These are phyloP conservation scores for Teleiodes luculella DNA, from an alignment of 2,888 invertebrate genomes.

Conservation along the genomic window DNA sequence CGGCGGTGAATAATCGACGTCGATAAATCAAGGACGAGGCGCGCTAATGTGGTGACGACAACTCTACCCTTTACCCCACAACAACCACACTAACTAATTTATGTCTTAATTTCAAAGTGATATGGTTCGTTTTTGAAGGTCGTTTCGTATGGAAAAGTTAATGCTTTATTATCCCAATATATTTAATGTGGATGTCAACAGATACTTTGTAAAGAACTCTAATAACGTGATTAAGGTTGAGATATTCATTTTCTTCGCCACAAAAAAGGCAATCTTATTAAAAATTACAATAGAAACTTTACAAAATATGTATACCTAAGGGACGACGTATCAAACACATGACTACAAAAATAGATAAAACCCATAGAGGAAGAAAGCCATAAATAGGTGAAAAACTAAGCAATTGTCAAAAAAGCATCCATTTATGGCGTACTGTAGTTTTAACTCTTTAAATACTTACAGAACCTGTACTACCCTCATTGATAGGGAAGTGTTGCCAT, in stretches of 20 bases:
- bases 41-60: conserved; percentile 55
- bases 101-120: conserved; percentile 15
- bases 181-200: conserved; percentile 41
- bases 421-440: too few relatives aligned
- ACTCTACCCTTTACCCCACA: conserved; percentile 48
- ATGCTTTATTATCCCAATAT: conserved; percentile 38
- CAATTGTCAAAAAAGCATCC: too few relatives aligned
- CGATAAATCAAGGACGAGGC: conserved; percentile 66
- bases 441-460: too few relatives aligned
- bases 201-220: conserved; percentile 12
- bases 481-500: too few relatives aligned
- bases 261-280: neutral
- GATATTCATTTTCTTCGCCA: neutral
- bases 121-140: conserved; percentile 3
- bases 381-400: too few relatives aligned
- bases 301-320: too few relatives aligned
- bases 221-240: conserved; percentile 17
- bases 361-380: too few relatives aligned
- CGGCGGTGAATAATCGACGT: conserved; percentile 46
- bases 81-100: conserved; percentile 15
- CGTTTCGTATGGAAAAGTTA: conserved; percentile 15
- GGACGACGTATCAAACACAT: too few relatives aligned
- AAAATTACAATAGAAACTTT: neutral
- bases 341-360: too few relatives aligned
- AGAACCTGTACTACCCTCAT: too few relatives aligned